These are phyloP conservation scores for Albula glossodonta DNA, from an alignment of 2,113 vertebrate genomes.

Conservation along the genomic window DNA sequence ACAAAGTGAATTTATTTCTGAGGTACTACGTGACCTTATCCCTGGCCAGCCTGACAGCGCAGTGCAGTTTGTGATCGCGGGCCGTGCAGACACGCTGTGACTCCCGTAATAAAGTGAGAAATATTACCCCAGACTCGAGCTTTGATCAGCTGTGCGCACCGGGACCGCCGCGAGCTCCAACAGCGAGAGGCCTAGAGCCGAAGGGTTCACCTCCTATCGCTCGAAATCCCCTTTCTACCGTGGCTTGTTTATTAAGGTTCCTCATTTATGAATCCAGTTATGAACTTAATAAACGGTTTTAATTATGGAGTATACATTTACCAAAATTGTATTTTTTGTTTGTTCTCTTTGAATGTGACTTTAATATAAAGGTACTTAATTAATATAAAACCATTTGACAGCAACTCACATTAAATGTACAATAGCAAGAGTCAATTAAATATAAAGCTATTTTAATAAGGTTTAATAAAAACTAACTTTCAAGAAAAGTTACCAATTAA, in stretches of 20 bases:
- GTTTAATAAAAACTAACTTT: neutral
- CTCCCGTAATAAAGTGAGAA: conserved; percentile 68
- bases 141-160: conserved; percentile 73
- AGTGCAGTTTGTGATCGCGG: conserved; percentile 50
- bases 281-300: neutral
- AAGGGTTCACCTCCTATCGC: conserved; percentile 28
- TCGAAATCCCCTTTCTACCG: neutral
- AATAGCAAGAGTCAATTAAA: neutral
- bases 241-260: conserved; percentile 10
- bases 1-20: neutral
- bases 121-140: conserved; percentile 63
- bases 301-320: neutral
- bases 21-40: conserved; percentile 40
- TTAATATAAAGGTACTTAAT: too few species aligned
- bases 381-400: neutral
- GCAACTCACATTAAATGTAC: neutral
- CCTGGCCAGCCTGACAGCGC: neutral
- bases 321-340: neutral
- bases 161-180: conserved; percentile 33
- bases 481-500: neutral
- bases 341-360: neutral
- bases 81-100: conserved; percentile 54
- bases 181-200: conserved; percentile 31
- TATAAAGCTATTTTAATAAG: neutral
- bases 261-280: conserved; percentile 15